Base-by-base conservation (phyloP, 2,888 invertebrate genomes). In the Drosophila pseudotakahashii region DNA sequence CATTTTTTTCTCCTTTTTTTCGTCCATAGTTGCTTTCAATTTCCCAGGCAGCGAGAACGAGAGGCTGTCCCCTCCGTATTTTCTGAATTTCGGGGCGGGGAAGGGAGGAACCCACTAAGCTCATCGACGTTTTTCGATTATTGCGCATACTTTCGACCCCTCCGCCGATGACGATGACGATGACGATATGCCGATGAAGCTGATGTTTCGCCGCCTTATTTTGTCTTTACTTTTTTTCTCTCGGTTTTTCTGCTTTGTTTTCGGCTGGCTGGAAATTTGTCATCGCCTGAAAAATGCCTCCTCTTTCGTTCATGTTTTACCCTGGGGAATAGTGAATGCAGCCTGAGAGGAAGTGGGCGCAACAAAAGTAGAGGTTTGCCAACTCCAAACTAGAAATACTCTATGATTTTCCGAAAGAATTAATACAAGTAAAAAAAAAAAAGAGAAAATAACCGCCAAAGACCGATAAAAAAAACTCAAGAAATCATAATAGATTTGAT, bases 51-150 rank as follows among this genome's bases (percentile, higher is more conserved):
- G 13, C 5, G 26, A 39, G 16, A n/a, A 14, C 11, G 14, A 23
- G 11, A 23, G 16, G 32, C 14, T 47, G 26, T 30, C 36, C n/a
- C n/a, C 16, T 14, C 36, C 14, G 48, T 10, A 14, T 9, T 26
- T 45, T 23, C 26, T 23, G 26, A 26, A 26, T 5, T 26, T 26
- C 0, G 5, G 26, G 26, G 2, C 0, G 26, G 26, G 4, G 26
- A 26, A 0, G 26, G 26, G 26, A 0, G 26, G 26, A 26, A 16
- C 53, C 34, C 60, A 41, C 58, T 57, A 51, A 51, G 44, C 51
- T 45, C 41, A 69, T 50, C 83, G 77, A 81, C 87, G 81, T 75
- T 81, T 84, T 85, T 85, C 88, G 88, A 85, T 83, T 83, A 83
- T 83, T 87, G 82, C 82, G 73, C 77, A 87, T 79, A 81, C 85